phyloP scores from a whole-genome alignment of 35 echinoderm and acorn worm species.

The Diadema setosum region DNA sequence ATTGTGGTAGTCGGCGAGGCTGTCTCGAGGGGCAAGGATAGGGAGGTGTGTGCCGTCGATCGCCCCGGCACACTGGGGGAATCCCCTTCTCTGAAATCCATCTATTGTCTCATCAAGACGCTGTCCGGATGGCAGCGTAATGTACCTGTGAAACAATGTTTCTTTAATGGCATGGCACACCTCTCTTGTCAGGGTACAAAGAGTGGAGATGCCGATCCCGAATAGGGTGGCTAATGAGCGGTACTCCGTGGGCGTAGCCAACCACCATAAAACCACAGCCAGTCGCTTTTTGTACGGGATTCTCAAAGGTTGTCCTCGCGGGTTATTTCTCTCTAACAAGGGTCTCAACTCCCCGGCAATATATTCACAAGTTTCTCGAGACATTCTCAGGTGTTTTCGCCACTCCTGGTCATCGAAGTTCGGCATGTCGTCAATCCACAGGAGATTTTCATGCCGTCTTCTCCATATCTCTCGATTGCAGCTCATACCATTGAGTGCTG shows the following conservation, averaged over 20 bases:
- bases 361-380: background rate
- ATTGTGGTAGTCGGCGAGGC: slow-evolving; percentile 34
- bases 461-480: background rate
- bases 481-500: background rate
- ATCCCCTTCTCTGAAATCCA: slow-evolving; percentile 30
- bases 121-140: background rate
- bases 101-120: background rate
- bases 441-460: background rate
- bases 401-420: background rate
- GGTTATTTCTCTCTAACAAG: background rate
- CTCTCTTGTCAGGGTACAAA: background rate
- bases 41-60: slow-evolving; percentile 59
- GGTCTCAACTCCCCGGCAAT: background rate
- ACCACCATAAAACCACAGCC: background rate
- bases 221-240: background rate
- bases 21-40: background rate
- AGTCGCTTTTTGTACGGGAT: background rate
- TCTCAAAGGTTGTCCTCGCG: background rate
- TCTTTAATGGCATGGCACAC: background rate
- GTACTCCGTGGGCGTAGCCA: background rate
- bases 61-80: slow-evolving; percentile 51
- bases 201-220: background rate
- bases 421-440: background rate
- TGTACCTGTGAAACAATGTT: background rate
- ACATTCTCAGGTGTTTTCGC: background rate